Evolutionary conservation across 2,113 vertebrate genomes (phyloP).

Genomic region (Dolichallabes microphthalmus): DNA sequence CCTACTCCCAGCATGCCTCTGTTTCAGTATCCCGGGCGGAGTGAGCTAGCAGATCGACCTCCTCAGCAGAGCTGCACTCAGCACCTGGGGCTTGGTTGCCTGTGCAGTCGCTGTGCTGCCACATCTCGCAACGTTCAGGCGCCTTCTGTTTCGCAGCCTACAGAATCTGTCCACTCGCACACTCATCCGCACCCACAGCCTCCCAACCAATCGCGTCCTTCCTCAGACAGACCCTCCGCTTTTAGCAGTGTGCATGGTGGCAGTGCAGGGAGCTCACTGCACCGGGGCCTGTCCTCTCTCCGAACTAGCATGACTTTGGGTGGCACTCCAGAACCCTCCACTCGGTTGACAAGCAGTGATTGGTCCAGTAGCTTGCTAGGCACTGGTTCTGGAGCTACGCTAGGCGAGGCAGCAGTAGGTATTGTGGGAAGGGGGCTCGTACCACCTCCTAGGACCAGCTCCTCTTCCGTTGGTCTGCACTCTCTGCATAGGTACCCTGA

Average conservation of each 20-base stretch:
- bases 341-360: conserved; percentile 77
- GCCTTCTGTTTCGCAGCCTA: conserved; percentile 72
- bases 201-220: conserved; percentile 37
- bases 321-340: conserved; percentile 69
- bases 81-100: conserved; percentile 93
- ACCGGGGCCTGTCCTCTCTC: conserved; percentile 76
- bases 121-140: conserved; percentile 76
- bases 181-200: conserved; percentile 66
- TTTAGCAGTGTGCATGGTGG: conserved; percentile 96
- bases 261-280: conserved; percentile 81
- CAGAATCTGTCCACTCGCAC: conserved; percentile 69
- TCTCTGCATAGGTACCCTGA: conserved; percentile 91
- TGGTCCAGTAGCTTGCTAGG: conserved; percentile 90
- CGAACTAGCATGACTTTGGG: conserved; percentile 69
- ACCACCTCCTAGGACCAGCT: conserved; percentile 93
- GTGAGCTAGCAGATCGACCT: conserved; percentile 79
- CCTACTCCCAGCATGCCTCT: conserved; percentile 77
- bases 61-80: conserved; percentile 90
- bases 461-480: conserved; percentile 90
- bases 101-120: conserved; percentile 92
- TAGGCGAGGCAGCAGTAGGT: conserved; percentile 69
- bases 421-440: conserved; percentile 74
- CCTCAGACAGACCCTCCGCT: conserved; percentile 86
- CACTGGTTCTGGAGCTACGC: conserved; percentile 66
- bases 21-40: conserved; percentile 82